Conservation (phyloP, 2,888 invertebrate genomes). For the Notocelia uddmanniana region DNA sequence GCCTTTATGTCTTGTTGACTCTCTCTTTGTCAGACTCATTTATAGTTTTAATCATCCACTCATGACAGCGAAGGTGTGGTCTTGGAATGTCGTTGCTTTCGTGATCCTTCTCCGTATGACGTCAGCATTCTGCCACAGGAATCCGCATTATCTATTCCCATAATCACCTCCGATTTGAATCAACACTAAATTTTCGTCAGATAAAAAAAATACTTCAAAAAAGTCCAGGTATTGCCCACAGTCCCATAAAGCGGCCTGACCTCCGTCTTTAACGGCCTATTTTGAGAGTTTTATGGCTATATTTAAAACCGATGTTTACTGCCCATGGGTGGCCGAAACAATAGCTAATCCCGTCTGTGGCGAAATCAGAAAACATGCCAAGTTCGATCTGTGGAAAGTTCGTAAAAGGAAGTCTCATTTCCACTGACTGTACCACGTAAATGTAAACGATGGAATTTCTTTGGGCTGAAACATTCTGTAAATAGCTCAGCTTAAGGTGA, state of each 20-base stretch:
- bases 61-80: too few species aligned
- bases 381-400: background rate
- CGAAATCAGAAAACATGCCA: constrained; percentile 17
- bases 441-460: background rate
- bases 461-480: background rate
- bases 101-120: too few species aligned
- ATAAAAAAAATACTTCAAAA: constrained; percentile 11
- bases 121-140: too few species aligned
- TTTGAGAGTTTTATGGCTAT: constrained; percentile 62
- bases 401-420: background rate
- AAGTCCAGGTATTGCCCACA: constrained; percentile 35
- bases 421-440: too few species aligned
- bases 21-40: too few species aligned
- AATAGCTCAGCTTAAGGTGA: background rate
- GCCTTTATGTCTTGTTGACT: too few species aligned
- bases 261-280: constrained; percentile 60
- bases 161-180: constrained; percentile 13
- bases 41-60: too few species aligned
- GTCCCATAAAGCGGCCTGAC: constrained; percentile 51
- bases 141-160: too few species aligned
- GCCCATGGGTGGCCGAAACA: constrained; percentile 52
- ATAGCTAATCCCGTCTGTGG: constrained; percentile 35
- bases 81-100: too few species aligned
- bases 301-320: constrained; percentile 55
- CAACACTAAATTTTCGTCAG: constrained; percentile 13